Evolutionary conservation across 1,140 invertebrate genomes (phyloP), one percentile per base, ranked within the genome.

Genomic region (Drosophila lacteicornis): DNA sequence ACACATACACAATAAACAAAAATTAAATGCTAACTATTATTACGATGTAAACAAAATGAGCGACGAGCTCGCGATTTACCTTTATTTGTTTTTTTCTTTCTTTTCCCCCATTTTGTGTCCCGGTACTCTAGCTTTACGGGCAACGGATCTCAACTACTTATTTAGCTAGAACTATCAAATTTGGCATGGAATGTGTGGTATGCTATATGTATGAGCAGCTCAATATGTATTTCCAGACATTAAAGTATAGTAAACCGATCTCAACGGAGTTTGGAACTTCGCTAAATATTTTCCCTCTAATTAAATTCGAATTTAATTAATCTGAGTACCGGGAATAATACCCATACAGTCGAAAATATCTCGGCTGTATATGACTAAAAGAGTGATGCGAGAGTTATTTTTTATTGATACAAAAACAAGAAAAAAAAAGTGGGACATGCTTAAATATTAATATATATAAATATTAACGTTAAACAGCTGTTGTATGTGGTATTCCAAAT

Each of bases 1-100:
- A 73, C 19, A 77, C 45, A 75, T 42, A 61, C 30, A 57, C 47
- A 77, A 75, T 45, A 62, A 82, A 63, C 73, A 80, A 59, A 66
- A 79, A 79, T 66, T 47, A 73, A 49, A 79, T 49, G 51, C 68
- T 60, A 79, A 73, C 49, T 80, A 86, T 79, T 79, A 75, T 86
- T 75, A 61, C 73, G 58, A 70, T 77, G 80, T 73, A 69, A 62
- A 71, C 46, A 47, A 75, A 62, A 49, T 65, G 67, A 62, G 75
- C 56, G 40, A 47, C 69, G 47, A 79, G 62, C 73, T 67, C 63
- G 49, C 13, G 19, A 56, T 65, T 78, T 75, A 66, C 62, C 75
- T 77, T 73, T 63, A 57, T 57, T 61, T 63, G 47, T 65, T 49
- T 63, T 38, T 38, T 51, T 40, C 19, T 25, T 53, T 43, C 22